phyloP scores from a whole-genome alignment of 2,888 invertebrate genomes.

The Fragum fragum region DNA sequence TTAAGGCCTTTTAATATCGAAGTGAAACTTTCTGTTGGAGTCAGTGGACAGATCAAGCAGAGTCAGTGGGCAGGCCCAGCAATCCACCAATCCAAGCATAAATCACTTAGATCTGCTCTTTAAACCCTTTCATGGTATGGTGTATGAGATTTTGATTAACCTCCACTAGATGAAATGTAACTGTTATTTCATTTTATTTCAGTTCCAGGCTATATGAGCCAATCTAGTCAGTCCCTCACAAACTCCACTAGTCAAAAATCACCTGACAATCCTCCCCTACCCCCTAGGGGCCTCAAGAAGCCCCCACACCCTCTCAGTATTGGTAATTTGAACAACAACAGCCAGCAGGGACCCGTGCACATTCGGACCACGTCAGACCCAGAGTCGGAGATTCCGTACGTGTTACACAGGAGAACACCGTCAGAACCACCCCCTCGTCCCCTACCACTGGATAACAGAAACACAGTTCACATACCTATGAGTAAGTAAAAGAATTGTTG shows the following conservation, averaged over 20 bases:
- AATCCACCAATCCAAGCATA: too few relatives aligned
- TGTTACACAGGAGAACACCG: slow-evolving; percentile 83
- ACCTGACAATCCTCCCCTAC: slow-evolving; percentile 71
- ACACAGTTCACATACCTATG: slow-evolving; percentile 25
- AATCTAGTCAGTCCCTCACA: slow-evolving; percentile 49
- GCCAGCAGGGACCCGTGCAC: slow-evolving; percentile 2
- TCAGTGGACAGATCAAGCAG: too few relatives aligned
- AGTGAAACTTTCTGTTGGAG: too few relatives aligned
- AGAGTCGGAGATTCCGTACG: slow-evolving; percentile 48
- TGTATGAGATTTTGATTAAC: too few relatives aligned
- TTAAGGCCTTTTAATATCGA: too few relatives aligned
- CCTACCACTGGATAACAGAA: slow-evolving; percentile 12
- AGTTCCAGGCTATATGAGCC: slow-evolving; percentile 61
- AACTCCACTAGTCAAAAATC: slow-evolving; percentile 44
- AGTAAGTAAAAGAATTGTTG: too few relatives aligned
- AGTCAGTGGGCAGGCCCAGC: too few relatives aligned
- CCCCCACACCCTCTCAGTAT: slow-evolving; percentile 69
- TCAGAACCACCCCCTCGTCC: slow-evolving; percentile 84
- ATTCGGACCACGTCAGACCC: slow-evolving; percentile 46
- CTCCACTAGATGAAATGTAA: too few relatives aligned
- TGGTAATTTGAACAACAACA: slow-evolving; percentile 11
- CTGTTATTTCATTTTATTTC: background rate
- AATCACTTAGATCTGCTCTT: too few relatives aligned
- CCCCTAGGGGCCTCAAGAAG: slow-evolving; percentile 71
- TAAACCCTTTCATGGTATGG: too few relatives aligned